Conservation (phyloP, 1,140 invertebrate genomes). For the Hyles euphorbiae region DNA sequence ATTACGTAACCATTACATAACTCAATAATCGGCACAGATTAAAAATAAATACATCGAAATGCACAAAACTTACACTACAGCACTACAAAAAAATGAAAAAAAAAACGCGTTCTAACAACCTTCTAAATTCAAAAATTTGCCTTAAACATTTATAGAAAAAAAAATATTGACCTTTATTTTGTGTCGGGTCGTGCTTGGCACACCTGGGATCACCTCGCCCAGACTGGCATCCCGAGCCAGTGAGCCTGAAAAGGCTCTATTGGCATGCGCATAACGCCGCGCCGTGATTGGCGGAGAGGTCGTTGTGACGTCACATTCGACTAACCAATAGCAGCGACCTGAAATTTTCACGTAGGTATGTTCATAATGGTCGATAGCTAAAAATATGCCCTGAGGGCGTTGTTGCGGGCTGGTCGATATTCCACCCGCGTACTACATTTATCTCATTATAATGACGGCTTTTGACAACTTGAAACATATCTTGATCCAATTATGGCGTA, state of each 20-base stretch:
- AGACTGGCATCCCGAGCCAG: conserved; percentile 45
- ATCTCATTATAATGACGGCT: background rate
- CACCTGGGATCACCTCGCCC: conserved; percentile 63
- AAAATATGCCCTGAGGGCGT: conserved; percentile 56
- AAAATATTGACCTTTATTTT: conserved; percentile 58
- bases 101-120: background rate
- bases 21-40: background rate
- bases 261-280: conserved; percentile 49
- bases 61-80: conserved; percentile 7
- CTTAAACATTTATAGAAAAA: conserved; percentile 30
- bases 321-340: conserved; percentile 47
- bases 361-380: conserved; percentile 57
- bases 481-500: background rate
- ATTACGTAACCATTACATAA: conserved; percentile 20
- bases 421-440: background rate
- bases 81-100: background rate
- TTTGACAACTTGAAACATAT: background rate
- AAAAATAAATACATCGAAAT: background rate
- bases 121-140: conserved; percentile 12
- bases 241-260: conserved; percentile 31
- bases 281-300: conserved; percentile 32
- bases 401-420: conserved; percentile 42
- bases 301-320: conserved; percentile 50
- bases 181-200: conserved; percentile 53
- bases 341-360: conserved; percentile 70